Evolutionary conservation across 1,140 invertebrate genomes (phyloP).

Genomic region (Paralvinella palmiformis): DNA sequence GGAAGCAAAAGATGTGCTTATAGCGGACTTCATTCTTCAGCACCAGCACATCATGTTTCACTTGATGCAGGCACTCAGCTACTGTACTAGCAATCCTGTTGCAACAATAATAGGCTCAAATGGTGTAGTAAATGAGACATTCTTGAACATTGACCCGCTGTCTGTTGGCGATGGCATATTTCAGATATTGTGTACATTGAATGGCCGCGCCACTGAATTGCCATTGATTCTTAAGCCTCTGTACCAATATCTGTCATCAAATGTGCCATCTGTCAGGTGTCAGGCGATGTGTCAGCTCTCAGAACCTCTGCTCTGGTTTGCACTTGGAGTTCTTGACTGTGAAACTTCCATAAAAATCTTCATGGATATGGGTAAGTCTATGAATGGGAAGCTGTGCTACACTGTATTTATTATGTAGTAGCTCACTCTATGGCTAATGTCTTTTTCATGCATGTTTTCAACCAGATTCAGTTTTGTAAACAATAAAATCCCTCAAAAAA

Average conservation of each 20-base stretch:
- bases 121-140: constrained; percentile 34
- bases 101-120: constrained; percentile 36
- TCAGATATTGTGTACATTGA: constrained; percentile 68
- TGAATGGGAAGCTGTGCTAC: no score
- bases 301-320: constrained; percentile 69
- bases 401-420: no score
- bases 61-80: constrained; percentile 57
- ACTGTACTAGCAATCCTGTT: constrained; percentile 53
- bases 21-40: constrained; percentile 44
- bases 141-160: constrained; percentile 54
- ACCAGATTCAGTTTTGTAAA: no score
- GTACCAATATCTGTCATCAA: constrained; percentile 64
- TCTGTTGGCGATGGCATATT: constrained; percentile 79
- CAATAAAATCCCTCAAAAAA: no score
- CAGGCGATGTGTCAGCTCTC: constrained; percentile 53
- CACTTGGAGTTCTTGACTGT: constrained; percentile 65
- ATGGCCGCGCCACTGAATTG: constrained; percentile 64
- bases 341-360: constrained; percentile 63
- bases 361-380: constrained; percentile 54
- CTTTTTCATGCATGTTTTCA: no score
- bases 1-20: constrained; percentile 19
- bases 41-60: constrained; percentile 66
- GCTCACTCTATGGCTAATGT: no score
- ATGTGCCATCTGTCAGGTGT: constrained; percentile 37
- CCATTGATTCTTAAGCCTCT: constrained; percentile 68